phyloP scores from a whole-genome alignment of 2,888 invertebrate species.

The Megalurothrips usitatus region DNA sequence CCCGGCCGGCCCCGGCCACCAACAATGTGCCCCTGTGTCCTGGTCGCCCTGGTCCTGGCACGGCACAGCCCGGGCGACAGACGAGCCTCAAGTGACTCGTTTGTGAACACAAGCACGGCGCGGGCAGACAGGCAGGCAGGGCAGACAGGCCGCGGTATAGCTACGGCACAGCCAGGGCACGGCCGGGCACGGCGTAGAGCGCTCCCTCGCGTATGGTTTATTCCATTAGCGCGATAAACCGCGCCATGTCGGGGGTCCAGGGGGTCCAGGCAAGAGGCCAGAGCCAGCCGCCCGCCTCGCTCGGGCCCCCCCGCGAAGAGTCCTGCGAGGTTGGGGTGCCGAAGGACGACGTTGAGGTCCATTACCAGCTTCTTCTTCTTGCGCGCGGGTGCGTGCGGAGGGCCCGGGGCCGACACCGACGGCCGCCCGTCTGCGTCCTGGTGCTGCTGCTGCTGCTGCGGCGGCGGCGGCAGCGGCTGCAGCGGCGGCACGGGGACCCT shows the following conservation, averaged over 20 bases:
- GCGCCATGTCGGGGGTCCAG: too few species aligned
- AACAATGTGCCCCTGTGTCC: too few species aligned
- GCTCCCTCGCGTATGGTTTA: background rate
- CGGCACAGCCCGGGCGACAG: background rate
- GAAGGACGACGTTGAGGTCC: background rate
- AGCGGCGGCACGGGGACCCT: background rate
- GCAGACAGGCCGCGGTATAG: too few species aligned
- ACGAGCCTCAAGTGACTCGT: background rate
- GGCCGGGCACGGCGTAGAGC: too few species aligned
- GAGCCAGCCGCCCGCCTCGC: background rate
- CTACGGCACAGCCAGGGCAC: too few species aligned
- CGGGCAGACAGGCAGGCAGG: too few species aligned
- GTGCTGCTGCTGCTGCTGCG: background rate
- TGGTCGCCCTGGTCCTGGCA: too few species aligned
- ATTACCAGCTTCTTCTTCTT: conserved; percentile 10
- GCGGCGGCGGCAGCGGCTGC: background rate
- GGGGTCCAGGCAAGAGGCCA: too few species aligned
- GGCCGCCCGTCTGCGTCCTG: background rate
- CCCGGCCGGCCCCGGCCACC: too few species aligned
- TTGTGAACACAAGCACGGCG: background rate
- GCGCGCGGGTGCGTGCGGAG: background rate
- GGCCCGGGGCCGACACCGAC: background rate
- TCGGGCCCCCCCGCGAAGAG: background rate
- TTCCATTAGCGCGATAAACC: background rate
- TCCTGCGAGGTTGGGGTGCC: background rate